Evolutionary conservation across 2,797 vertebrate species (phyloP).

Genomic region (Apogon talboti): DNA sequence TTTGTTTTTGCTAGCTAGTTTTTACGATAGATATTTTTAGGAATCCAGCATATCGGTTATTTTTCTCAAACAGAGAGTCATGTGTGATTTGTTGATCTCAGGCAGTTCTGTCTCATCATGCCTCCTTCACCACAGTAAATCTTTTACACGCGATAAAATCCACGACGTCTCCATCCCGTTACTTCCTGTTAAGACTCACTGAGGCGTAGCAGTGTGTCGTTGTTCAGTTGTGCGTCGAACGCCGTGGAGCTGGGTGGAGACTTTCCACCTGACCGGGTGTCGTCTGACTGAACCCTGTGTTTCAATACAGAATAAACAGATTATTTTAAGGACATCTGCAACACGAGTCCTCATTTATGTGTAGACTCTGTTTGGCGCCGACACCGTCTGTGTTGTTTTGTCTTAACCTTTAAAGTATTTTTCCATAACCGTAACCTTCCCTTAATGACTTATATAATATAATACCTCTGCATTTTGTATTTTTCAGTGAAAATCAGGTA

Average conservation of each 20-base stretch:
- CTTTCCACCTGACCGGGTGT: slow-evolving; percentile 69
- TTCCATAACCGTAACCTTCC: no score
- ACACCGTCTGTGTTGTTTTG: neutral
- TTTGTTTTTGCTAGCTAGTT: slow-evolving; percentile 72
- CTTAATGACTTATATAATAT: no score
- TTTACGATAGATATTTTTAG: slow-evolving; percentile 75
- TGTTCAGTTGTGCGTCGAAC: slow-evolving; percentile 23
- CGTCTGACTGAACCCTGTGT: slow-evolving; percentile 80
- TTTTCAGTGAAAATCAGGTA: no score
- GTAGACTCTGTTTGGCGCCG: neutral
- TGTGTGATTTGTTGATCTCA: slow-evolving; percentile 54
- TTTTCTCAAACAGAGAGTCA: slow-evolving; percentile 59
- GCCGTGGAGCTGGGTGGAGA: slow-evolving; percentile 55
- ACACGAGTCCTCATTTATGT: slow-evolving; percentile 34
- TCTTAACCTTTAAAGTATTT: no score
- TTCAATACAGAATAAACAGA: slow-evolving; percentile 85
- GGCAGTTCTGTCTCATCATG: slow-evolving; percentile 46
- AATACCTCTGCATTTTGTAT: no score
- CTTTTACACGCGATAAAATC: slow-evolving; percentile 11
- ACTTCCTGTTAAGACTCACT: slow-evolving; percentile 28
- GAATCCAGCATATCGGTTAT: slow-evolving; percentile 63
- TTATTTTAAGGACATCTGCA: slow-evolving; percentile 82
- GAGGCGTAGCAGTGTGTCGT: slow-evolving; percentile 41
- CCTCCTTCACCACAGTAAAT: slow-evolving; percentile 35
- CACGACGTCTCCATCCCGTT: slow-evolving; percentile 39